Conservation (phyloP, 2,888 invertebrate genomes). For the Thera obeliscata region DNA sequence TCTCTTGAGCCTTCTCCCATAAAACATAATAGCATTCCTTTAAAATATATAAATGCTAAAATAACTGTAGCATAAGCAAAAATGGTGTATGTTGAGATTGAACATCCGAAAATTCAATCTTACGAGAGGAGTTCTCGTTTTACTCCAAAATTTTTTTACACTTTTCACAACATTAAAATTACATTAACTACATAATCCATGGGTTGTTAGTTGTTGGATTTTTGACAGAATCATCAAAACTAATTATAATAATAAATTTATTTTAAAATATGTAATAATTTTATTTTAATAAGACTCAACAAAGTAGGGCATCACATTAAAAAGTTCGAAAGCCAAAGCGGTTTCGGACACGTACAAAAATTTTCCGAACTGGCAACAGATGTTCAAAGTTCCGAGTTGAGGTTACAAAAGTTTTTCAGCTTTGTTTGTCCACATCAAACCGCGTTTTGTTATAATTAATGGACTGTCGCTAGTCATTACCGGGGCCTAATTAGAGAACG, state of each 20-base stretch:
- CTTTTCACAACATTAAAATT: no score
- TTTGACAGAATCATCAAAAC: background rate
- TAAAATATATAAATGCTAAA: no score
- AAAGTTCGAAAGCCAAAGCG: conserved; percentile 50
- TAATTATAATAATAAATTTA: conserved; percentile 39
- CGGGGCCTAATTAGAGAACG: conserved; percentile 68
- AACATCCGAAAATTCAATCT: no score
- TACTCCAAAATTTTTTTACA: no score
- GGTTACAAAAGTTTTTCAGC: conserved; percentile 53
- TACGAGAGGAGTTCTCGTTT: no score
- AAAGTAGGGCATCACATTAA: conserved; percentile 48
- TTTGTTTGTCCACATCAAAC: conserved; percentile 56
- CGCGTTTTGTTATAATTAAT: conserved; percentile 72
- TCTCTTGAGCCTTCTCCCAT: no score
- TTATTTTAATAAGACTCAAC: conserved; percentile 39
- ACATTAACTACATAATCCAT: no score
- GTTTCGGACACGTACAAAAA: conserved; percentile 49
- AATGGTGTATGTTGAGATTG: no score
- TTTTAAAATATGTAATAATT: conserved; percentile 31
- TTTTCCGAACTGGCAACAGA: conserved; percentile 54
- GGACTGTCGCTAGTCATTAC: conserved; percentile 67
- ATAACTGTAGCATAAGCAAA: no score
- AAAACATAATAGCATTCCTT: no score
- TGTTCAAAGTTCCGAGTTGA: conserved; percentile 55
- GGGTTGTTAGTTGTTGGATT: background rate